Percentiles rank a stretch among this genome's conserved stretches.
phyloP scores from a whole-genome alignment of 2,113 vertebrate species.

The Peromyscus polionotus region DNA sequence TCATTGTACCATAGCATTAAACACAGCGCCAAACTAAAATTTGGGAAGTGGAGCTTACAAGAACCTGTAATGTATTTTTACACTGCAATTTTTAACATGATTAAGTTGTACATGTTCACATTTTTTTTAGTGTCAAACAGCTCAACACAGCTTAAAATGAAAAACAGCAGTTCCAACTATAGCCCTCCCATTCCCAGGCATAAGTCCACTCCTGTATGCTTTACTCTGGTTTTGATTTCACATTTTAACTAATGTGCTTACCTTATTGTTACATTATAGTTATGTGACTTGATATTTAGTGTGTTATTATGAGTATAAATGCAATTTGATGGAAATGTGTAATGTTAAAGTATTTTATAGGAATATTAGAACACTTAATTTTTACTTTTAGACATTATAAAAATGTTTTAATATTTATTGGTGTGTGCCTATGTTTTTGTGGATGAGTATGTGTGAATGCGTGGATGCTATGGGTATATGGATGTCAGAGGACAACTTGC shows the following conservation, averaged over 20 bases:
- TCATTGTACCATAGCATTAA: not conserved
- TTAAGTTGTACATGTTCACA: not conserved
- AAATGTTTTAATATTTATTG: not conserved
- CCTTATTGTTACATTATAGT: not conserved
- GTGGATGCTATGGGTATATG: too few species aligned
- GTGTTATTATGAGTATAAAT: not conserved
- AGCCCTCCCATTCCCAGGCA: not conserved
- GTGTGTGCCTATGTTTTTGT: not conserved
- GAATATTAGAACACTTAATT: not conserved
- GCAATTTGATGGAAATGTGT: not conserved
- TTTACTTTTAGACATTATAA: slow-evolving; percentile 5
- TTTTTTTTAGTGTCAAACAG: slow-evolving; percentile 4
- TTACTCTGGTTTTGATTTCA: not conserved
- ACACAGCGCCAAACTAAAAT: not conserved
- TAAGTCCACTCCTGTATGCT: not conserved
- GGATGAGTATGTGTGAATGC: not conserved
- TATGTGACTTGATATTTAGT: not conserved
- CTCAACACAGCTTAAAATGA: slow-evolving; percentile 10
- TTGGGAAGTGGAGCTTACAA: not conserved
- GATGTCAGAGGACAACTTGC: not conserved
- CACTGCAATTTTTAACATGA: not conserved
- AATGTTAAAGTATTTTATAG: not conserved
- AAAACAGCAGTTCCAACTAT: not conserved
- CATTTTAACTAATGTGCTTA: slow-evolving; percentile 16
- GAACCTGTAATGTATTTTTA: not conserved